These are phyloP conservation scores for Drosophila nannoptera DNA, from an alignment of 1,140 invertebrate species.

Conservation along the genomic window DNA sequence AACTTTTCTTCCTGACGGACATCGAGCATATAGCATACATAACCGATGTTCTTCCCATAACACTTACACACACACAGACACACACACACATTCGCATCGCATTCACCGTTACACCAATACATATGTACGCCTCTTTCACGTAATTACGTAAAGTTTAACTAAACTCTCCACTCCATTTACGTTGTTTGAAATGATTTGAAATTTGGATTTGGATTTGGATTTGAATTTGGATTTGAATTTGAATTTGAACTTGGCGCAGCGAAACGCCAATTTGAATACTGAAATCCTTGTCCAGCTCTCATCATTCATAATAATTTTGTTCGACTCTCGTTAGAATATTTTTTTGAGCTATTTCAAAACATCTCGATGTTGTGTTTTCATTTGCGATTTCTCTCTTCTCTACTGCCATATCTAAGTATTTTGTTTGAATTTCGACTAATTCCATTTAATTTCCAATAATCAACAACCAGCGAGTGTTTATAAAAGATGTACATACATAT, in stretches of 20 bases:
- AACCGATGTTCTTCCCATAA: slow-evolving; percentile 26
- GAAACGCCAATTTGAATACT: neutral
- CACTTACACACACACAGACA: slow-evolving; percentile 21
- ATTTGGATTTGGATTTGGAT: neutral
- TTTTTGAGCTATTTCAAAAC: slow-evolving; percentile 71
- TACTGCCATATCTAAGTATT: slow-evolving; percentile 42
- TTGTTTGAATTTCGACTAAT: slow-evolving; percentile 60
- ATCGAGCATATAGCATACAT: too few relatives aligned
- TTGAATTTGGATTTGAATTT: neutral
- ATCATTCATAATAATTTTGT: slow-evolving; percentile 56
- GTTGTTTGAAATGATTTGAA: slow-evolving; percentile 1
- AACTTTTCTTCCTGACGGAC: slow-evolving; percentile 15
- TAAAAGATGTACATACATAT: slow-evolving; percentile 1
- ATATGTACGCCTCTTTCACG: slow-evolving; percentile 59
- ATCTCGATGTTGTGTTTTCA: slow-evolving; percentile 78
- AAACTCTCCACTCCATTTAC: slow-evolving; percentile 30
- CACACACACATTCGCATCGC: slow-evolving; percentile 39
- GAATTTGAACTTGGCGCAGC: neutral
- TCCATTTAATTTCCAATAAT: slow-evolving; percentile 48
- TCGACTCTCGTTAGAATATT: slow-evolving; percentile 62
- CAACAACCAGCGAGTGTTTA: slow-evolving; percentile 33
- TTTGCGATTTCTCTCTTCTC: slow-evolving; percentile 59
- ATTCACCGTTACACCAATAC: slow-evolving; percentile 50
- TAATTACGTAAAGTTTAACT: slow-evolving; percentile 29
- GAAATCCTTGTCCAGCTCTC: neutral